Conservation (phyloP, 2,113 vertebrate genomes). For the Empidonax traillii region DNA sequence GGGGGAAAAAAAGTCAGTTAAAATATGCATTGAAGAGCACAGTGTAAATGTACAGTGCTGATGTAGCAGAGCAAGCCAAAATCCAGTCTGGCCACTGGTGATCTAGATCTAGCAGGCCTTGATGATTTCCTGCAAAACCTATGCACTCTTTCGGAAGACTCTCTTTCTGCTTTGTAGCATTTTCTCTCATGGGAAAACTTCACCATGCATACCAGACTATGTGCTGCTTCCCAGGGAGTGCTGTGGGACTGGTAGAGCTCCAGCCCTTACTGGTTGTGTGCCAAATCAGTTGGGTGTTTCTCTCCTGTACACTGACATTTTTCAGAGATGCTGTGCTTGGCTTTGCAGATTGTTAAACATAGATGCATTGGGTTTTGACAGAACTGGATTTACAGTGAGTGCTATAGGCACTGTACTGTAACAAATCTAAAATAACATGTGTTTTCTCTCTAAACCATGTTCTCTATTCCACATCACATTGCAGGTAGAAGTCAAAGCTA, state of each 20-base stretch:
- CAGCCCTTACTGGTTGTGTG: neutral
- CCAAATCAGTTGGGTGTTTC: neutral
- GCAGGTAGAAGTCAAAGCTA: slow-evolving; percentile 98
- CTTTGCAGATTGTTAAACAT: neutral
- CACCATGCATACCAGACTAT: neutral
- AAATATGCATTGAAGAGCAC: neutral
- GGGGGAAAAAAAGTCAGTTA: neutral
- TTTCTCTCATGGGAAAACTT: neutral
- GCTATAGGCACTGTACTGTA: neutral
- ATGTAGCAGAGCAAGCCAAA: neutral
- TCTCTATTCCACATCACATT: neutral
- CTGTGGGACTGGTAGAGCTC: neutral
- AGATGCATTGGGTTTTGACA: neutral
- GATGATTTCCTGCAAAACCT: neutral
- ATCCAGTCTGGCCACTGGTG: neutral
- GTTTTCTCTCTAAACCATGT: neutral
- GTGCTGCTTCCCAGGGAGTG: neutral
- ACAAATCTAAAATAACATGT: neutral
- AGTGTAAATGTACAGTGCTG: neutral
- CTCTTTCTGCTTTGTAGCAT: fast-evolving
- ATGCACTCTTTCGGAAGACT: neutral
- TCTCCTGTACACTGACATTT: neutral
- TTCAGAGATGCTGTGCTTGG: neutral
- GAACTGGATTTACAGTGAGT: neutral
- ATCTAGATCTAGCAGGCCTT: neutral